phyloP scores from a whole-genome alignment of 2,888 invertebrate genomes.

The Lasioglossum calceatum region DNA sequence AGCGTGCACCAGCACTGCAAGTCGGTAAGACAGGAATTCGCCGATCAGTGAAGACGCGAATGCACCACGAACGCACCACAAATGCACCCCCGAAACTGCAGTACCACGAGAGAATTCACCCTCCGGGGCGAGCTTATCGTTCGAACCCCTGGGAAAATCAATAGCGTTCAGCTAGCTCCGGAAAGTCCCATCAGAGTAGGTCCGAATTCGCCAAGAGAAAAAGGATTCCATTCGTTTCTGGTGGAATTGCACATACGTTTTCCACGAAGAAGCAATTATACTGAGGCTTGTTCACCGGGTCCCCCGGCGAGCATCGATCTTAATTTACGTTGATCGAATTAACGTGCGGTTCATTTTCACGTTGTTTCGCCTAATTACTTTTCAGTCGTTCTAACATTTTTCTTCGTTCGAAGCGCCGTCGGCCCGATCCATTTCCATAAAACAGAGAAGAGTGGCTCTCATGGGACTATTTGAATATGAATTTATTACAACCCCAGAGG shows the following conservation, averaged over 20 bases:
- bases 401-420: neutral
- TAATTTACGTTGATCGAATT: slow-evolving; percentile 17
- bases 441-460: slow-evolving; percentile 11
- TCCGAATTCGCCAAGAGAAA: neutral
- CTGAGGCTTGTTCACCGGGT: neutral
- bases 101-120: slow-evolving; percentile 44
- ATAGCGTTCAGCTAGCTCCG: neutral
- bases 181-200: neutral
- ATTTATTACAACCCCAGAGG: neutral
- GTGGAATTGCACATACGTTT: slow-evolving; percentile 8
- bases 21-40: slow-evolving; percentile 64
- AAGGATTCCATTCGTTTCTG: neutral
- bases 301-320: slow-evolving; percentile 17
- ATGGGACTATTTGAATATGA: neutral
- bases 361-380: slow-evolving; percentile 38
- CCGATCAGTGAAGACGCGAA: neutral
- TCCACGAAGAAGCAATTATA: neutral
- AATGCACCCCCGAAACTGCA: slow-evolving; percentile 50
- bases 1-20: slow-evolving; percentile 6
- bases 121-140: slow-evolving; percentile 15
- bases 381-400: slow-evolving; percentile 22
- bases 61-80: neutral
- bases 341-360: neutral
- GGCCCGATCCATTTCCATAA: neutral
- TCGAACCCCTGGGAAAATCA: slow-evolving; percentile 21